Base-by-base conservation (phyloP, 2,888 invertebrate species). In the Drosophila meridiana region DNA sequence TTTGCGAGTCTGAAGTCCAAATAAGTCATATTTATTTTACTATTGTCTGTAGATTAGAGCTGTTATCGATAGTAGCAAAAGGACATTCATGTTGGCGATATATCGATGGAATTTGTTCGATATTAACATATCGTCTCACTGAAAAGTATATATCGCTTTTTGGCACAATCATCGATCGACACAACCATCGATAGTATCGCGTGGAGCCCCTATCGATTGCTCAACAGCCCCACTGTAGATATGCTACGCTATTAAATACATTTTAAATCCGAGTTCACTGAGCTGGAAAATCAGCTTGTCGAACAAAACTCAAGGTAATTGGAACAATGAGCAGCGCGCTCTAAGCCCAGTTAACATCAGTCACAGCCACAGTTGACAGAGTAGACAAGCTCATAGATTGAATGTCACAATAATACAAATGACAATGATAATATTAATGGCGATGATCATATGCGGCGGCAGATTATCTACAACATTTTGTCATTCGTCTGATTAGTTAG, bases 221-320 rank as follows among this genome's bases (percentile, higher is more conserved):
- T 20, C 20, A 20, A 20, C 20, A 20, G 34, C 8, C 34, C 8
- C 34, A 34, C 28, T 28, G 14, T 9, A 11, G 8, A 30, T 30
- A 20, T 20, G 50, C 32, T 34, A 13, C 11, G 5, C 34, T 36
- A 34, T 26, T 52, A 36, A 34, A 52, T 52, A 52, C 20, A 52
- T 36, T 52, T 52, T 20, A 52, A 36, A 52, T 34, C 26, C 2
- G 34, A 52, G 20, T 26, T 52, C 52, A 52, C 9, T 52, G 52
- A 36, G 52, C 36, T 20, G 52, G 52, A 52, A 52, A 52, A 52
- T 52, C 52, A 52, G 52, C 52, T 52, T 52, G 52, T 36, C 50
- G 32, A 14, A n/a, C 52, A 20, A 11, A 20, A 11, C 34, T 34
- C 52, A 52, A 52, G 52, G 52, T 36, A 26, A 36, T 5, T 9